phyloP scores from a whole-genome alignment of 2,797 vertebrate genomes.

The Hippoglossus hippoglossus region DNA sequence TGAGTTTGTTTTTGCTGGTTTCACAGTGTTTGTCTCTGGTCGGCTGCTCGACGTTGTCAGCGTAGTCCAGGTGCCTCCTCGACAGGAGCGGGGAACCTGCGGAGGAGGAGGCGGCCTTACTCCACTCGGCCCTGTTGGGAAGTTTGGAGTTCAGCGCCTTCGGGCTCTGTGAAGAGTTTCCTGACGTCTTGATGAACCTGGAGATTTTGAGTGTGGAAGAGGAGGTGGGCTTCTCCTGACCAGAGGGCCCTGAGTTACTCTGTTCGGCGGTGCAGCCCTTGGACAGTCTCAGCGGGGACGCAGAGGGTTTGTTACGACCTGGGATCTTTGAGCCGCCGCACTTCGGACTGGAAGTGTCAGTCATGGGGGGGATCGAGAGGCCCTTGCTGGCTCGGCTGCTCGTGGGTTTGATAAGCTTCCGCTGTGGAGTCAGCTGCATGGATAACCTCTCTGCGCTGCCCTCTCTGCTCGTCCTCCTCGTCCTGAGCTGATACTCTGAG shows the following conservation, averaged over 20 bases:
- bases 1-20: constrained; percentile 77
- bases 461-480: constrained; percentile 54
- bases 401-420: constrained; percentile 82
- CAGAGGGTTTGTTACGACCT: constrained; percentile 80
- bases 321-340: constrained; percentile 86
- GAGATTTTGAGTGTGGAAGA: constrained; percentile 82
- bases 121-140: constrained; percentile 68
- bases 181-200: constrained; percentile 83
- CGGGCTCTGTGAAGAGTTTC: constrained; percentile 76
- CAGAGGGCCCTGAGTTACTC: constrained; percentile 53
- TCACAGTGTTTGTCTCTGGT: constrained; percentile 86
- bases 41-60: constrained; percentile 81
- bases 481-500: constrained; percentile 70
- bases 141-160: constrained; percentile 71
- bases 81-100: constrained; percentile 75
- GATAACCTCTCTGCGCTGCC: constrained; percentile 70
- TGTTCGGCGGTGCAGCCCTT: constrained; percentile 68
- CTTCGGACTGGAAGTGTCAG: constrained; percentile 75
- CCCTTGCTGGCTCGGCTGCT: constrained; percentile 73
- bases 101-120: constrained; percentile 69
- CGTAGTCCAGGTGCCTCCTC: constrained; percentile 75
- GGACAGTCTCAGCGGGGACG: constrained; percentile 84
- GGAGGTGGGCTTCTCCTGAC: constrained; percentile 82
- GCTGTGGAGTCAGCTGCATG: constrained; percentile 73
- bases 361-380: constrained; percentile 73